Conservation (phyloP, 2,113 vertebrate species). For the Sturnira hondurensis region DNA sequence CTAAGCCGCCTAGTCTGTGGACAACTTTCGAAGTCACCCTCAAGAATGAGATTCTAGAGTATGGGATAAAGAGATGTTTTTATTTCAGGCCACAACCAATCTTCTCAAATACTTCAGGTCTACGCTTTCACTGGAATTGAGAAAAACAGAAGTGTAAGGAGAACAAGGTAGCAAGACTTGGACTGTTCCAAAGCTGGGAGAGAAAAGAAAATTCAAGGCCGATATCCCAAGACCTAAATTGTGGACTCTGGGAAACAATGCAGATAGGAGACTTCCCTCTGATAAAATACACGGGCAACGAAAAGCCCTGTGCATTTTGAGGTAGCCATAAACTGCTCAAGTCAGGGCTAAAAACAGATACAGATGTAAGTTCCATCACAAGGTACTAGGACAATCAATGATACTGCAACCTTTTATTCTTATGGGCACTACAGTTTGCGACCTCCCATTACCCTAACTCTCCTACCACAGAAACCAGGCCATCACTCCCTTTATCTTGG, state of each 20-base stretch:
- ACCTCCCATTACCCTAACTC: neutral
- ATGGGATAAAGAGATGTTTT: neutral
- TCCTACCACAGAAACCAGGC: neutral
- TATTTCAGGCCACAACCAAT: neutral
- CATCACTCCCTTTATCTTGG: neutral
- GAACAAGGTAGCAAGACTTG: neutral
- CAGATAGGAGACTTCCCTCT: neutral
- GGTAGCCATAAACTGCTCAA: neutral
- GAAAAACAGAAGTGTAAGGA: neutral
- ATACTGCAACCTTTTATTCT: neutral
- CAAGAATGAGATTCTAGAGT: neutral
- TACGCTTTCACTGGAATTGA: neutral
- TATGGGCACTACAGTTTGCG: neutral
- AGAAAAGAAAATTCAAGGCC: neutral
- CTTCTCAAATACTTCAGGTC: neutral
- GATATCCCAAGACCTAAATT: neutral
- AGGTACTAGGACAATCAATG: neutral
- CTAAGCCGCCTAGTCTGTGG: neutral
- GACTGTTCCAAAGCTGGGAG: neutral
- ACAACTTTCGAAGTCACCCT: neutral
- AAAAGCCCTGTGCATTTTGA: neutral
- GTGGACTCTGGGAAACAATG: neutral
- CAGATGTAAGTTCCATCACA: neutral
- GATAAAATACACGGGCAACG: neutral
- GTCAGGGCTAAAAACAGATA: neutral